A percentile compares a stretch with the other conserved stretches of the same genome.
Conservation (phyloP, 2,797 vertebrate genomes). For the Mormyrus hasselquistii region DNA sequence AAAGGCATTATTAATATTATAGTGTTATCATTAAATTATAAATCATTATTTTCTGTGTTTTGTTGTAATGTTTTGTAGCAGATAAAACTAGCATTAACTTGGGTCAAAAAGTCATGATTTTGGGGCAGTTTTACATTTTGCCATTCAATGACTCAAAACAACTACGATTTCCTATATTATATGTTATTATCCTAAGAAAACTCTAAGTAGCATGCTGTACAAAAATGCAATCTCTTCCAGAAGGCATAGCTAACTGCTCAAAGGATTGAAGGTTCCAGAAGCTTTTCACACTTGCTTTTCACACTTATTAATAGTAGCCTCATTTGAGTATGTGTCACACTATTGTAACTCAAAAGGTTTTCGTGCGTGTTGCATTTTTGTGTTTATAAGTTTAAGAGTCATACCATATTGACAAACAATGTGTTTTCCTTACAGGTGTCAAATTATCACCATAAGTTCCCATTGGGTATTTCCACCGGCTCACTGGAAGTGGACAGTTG, state of each 20-base stretch:
- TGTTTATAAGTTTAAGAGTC: neutral
- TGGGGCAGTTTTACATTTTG: neutral
- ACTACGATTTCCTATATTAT: neutral
- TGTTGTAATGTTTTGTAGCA: neutral
- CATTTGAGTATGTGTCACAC: neutral
- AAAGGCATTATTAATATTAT: neutral
- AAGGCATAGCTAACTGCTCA: neutral
- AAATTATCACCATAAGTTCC: neutral
- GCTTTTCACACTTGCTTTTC: neutral
- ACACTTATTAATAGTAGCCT: neutral
- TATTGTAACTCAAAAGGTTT: neutral
- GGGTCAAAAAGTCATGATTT: neutral
- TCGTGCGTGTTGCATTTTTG: neutral
- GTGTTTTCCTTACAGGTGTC: neutral
- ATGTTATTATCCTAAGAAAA: neutral
- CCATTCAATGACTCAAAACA: neutral
- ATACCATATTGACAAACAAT: neutral
- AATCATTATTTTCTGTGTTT: neutral
- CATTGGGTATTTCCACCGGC: neutral
- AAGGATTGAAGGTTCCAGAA: neutral
- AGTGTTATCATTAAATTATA: neutral
- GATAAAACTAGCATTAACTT: neutral
- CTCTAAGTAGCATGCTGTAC: neutral
- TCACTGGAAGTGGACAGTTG: neutral
- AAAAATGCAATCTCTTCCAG: neutral